Evolutionary conservation across 1,140 invertebrate species (phyloP).

Genomic region (Cydia fagiglandana): DNA sequence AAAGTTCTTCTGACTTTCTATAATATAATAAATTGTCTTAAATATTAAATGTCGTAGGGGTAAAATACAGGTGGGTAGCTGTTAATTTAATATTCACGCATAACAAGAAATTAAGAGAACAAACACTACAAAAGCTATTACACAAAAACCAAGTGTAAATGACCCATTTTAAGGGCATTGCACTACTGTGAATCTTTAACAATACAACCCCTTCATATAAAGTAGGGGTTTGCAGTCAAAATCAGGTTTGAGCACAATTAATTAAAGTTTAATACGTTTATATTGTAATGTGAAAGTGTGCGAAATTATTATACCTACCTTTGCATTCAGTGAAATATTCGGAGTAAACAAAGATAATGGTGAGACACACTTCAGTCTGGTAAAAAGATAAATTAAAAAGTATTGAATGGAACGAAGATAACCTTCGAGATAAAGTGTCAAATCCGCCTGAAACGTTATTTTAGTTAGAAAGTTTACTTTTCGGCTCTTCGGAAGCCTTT

Average conservation of each 20-base stretch:
- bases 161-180: conserved; percentile 51
- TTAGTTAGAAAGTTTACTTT: no score
- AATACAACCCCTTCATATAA: conserved; percentile 37
- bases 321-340: background rate
- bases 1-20: no score
- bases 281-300: background rate
- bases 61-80: no score
- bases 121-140: conserved; percentile 20
- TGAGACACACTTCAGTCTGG: background rate
- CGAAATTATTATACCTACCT: background rate
- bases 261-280: conserved; percentile 14
- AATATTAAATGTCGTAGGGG: no score
- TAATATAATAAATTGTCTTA: no score
- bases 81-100: conserved; percentile 1
- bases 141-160: conserved; percentile 38
- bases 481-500: no score
- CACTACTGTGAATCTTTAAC: conserved; percentile 43
- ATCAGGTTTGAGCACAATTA: conserved; percentile 36
- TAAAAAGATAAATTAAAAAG: background rate
- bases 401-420: conserved; percentile 16
- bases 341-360: background rate
- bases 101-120: conserved; percentile 22
- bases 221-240: conserved; percentile 35
- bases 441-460: no score
- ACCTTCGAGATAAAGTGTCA: conserved; percentile 15